Base-by-base conservation (phyloP, 2,888 invertebrate species). In the Omphaloscelis lunosa region DNA sequence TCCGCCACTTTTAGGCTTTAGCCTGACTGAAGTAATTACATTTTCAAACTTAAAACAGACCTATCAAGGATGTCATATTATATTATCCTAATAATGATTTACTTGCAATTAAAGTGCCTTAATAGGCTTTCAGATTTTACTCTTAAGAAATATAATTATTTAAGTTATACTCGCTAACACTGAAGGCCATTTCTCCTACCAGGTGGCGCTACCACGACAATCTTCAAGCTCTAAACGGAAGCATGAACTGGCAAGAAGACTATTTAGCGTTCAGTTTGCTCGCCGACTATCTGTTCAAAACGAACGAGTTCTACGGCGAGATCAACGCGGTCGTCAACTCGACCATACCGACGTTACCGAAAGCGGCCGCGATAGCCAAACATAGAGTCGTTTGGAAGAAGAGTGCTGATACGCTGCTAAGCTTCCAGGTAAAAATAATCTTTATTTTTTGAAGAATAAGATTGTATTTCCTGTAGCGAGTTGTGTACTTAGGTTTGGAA, bases 161-260 rank as follows among this genome's bases (percentile, higher is more conserved):
- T n/a, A 15, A 58, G 6, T 58, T n/a, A 27, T 27, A 58, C 27
- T 1, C 27, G 58, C 27, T 59, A 59, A 29, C 58, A 59, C 17
- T 29, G 3, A 59, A 29, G 27, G 2, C 1, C 8, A 58, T 58
- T 27, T 8, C 17, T 0, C 3, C 61, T 51, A 29, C 63, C 77
- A 97, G 97, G 94, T 97, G 97, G 97, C 96, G 96, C 23, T 97
- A 96, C 92, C 94, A 95, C 80, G 97, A 97, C 89, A 97, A 97
- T 84, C 91, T 96, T 0, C 97, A 97, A 93, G 94, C 96, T 0
- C 67, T 97, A 2, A 96, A 96, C 91, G 97, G 97, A 77, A 97
- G 96, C 80, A 97, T 97, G 97, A 96, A 96, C 89, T 97, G 97
- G 97, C 96, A 97, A 77, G 93, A 96, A 78, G 96, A 97, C 84